Conservation (phyloP, 2,113 vertebrate genomes). For the Penelope pileata region DNA sequence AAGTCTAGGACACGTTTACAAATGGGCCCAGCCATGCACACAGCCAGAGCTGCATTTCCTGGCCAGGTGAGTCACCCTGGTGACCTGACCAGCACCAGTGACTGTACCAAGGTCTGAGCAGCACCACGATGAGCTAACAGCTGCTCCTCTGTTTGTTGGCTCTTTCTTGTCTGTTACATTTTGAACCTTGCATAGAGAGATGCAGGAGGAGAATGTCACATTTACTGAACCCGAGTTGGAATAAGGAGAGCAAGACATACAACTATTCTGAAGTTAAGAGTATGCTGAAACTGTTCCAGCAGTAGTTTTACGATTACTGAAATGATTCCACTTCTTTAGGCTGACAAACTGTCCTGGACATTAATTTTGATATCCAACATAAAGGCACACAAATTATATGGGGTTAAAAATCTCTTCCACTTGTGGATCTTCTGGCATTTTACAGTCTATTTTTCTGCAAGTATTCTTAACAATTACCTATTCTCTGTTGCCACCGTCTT, state of each 20-base stretch:
- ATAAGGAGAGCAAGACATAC: background rate
- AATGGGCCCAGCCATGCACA: rapidly evolving
- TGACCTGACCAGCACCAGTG: background rate
- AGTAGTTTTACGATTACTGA: background rate
- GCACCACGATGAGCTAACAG: rapidly evolving
- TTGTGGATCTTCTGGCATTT: background rate
- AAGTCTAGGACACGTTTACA: background rate
- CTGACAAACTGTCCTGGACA: background rate
- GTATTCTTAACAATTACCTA: background rate
- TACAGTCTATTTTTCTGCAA: background rate
- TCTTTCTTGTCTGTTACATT: background rate
- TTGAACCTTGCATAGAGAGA: background rate
- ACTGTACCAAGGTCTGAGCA: background rate
- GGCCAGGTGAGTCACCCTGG: rapidly evolving
- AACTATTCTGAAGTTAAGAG: background rate
- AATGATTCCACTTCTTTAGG: background rate
- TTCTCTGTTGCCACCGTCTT: background rate
- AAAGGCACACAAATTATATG: background rate
- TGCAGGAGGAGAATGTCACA: background rate
- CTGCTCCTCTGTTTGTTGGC: background rate
- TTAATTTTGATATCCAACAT: background rate
- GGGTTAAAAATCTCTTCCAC: background rate
- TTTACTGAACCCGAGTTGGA: background rate
- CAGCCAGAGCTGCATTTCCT: background rate
- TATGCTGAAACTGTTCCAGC: background rate